Evolutionary conservation across 2,113 vertebrate genomes (phyloP).

Genomic region (Aspidoscelis tigris): DNA sequence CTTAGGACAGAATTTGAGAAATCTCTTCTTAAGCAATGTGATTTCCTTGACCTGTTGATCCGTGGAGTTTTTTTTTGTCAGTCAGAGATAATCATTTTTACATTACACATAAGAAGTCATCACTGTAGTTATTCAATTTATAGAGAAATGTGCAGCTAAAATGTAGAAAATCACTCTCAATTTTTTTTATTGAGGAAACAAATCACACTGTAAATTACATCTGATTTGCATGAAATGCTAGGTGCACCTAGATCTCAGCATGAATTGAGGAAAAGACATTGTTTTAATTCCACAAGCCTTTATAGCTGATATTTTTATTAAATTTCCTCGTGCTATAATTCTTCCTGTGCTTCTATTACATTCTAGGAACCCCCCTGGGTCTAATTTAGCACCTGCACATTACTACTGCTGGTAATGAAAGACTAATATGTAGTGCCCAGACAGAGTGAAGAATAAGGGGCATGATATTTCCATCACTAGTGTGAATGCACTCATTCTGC

Average conservation of each 20-base stretch:
- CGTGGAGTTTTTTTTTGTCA: background rate
- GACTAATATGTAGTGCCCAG: conserved; percentile 38
- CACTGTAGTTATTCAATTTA: conserved; percentile 67
- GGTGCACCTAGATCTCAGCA: conserved; percentile 49
- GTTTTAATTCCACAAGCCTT: conserved; percentile 65
- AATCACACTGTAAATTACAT: conserved; percentile 66
- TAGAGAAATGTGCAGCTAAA: conserved; percentile 59
- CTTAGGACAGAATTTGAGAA: background rate
- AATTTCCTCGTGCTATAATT: conserved; percentile 54
- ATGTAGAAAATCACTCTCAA: conserved; percentile 52
- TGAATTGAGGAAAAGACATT: conserved; percentile 62
- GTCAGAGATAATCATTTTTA: conserved; percentile 55
- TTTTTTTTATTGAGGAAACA: conserved; percentile 69
- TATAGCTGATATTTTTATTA: conserved; percentile 44
- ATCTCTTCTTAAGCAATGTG: conserved; percentile 33
- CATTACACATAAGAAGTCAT: conserved; percentile 57
- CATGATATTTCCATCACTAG: background rate
- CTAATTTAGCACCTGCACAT: conserved; percentile 64
- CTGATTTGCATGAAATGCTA: conserved; percentile 59
- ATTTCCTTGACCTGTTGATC: conserved; percentile 36
- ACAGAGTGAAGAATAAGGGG: conserved; percentile 29
- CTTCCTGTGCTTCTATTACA: conserved; percentile 48
- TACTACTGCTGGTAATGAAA: conserved; percentile 42
- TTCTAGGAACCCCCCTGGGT: conserved; percentile 51
- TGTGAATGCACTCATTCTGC: background rate